Evolutionary conservation across 1,140 invertebrate species (phyloP).

Genomic region (Tenebrio molitor): DNA sequence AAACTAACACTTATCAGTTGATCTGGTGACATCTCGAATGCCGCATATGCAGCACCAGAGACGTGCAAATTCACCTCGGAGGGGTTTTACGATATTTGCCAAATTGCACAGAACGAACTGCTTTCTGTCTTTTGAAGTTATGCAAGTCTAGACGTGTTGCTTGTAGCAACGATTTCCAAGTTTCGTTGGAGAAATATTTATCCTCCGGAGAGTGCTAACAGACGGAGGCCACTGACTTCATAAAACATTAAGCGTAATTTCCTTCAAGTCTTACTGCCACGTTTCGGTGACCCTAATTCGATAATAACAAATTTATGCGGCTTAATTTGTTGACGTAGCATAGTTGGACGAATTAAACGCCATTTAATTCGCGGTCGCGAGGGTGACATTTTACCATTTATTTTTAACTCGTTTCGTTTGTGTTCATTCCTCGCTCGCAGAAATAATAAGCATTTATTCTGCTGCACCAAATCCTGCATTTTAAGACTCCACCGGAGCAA

Average conservation of each 20-base stretch:
- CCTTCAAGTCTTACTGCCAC: background rate
- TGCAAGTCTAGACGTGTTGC: slow-evolving; percentile 1
- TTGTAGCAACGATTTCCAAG: background rate
- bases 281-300: background rate
- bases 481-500: background rate
- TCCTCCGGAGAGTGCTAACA: background rate
- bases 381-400: too few relatives aligned
- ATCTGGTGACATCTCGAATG: too few relatives aligned
- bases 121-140: background rate
- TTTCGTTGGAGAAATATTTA: background rate
- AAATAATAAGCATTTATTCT: too few relatives aligned
- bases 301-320: too few relatives aligned
- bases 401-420: too few relatives aligned
- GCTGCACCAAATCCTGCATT: too few relatives aligned
- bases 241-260: background rate
- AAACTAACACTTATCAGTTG: background rate
- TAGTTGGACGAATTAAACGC: too few relatives aligned
- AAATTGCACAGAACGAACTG: background rate
- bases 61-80: background rate
- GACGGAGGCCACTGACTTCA: background rate
- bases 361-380: too few relatives aligned
- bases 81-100: background rate
- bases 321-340: too few relatives aligned
- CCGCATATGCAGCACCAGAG: background rate
- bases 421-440: too few relatives aligned